Base-by-base conservation (phyloP, 2,797 vertebrate species). In the Tauraco hartlaubi region DNA sequence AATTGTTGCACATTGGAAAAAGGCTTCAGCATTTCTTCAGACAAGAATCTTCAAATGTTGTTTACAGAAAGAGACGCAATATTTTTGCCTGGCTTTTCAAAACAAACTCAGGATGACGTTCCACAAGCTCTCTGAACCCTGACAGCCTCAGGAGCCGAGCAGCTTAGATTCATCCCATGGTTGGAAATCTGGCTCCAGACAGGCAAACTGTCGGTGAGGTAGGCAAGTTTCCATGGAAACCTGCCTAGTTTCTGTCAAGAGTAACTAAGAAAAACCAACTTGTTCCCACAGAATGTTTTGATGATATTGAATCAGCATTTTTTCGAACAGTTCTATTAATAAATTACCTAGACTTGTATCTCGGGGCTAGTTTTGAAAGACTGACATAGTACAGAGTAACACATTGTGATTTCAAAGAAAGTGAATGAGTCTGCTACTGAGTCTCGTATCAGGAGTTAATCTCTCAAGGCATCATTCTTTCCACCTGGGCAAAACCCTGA, bases 201-300 rank as follows among this genome's bases (percentile, higher is more conserved):
- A 62, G 64, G 39, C 49, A 90, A 88, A 68, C 23, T 46, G 31
- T 6, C 4, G 13, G 52, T 90, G 85, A 92, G 72, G 66, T 14
- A 82, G 86, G 88, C 77, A 87, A 73, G 59, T 95, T 87, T 71
- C 95, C 83, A 61, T 76, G 80, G 90, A 81, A 95, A 95, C 67
- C 67, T 71, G 73, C 63, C 83, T 88, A 18, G 18, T 37, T 96
- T 64, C 71, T 90, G 90, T 85, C 80, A 76, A 74, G 33, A 93
- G 54, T 48, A 90, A 58, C 56, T 83, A 39, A 84, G 85, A 62
- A 86, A 90, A 92, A 67, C 1, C 33, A 92, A 13, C 21, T 39
- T 83, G 49, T 69, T 85, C 68, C 52, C 87, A 91, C 26, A 44
- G 55, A 88, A 37, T 35, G 17, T 88, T 94, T 58, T 54, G 72